Percentiles rank a stretch among this genome's conserved stretches.
Evolutionary conservation across 1,140 invertebrate genomes (phyloP).

Genomic region (Andricus grossulariae): DNA sequence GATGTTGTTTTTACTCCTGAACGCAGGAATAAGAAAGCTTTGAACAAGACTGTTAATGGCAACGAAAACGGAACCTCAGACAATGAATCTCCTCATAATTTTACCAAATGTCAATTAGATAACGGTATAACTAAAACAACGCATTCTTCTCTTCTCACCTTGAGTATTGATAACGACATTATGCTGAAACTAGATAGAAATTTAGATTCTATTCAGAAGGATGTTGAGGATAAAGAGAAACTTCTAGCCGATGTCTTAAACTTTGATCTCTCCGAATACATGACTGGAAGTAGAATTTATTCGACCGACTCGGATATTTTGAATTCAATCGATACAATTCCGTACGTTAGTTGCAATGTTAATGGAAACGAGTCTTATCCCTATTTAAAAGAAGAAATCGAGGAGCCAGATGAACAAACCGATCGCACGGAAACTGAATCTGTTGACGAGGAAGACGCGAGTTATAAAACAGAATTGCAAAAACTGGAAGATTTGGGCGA

Average conservation of each 20-base stretch:
- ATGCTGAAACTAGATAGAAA: slow-evolving; percentile 71
- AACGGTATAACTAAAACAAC: slow-evolving; percentile 44
- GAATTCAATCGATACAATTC: slow-evolving; percentile 46
- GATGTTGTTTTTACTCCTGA: slow-evolving; percentile 78
- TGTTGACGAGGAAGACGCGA: slow-evolving; percentile 62
- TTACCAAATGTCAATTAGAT: slow-evolving; percentile 34
- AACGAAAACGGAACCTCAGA: slow-evolving; percentile 9
- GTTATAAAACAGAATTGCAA: slow-evolving; percentile 66
- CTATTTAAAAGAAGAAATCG: slow-evolving; percentile 29
- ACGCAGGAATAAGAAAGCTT: slow-evolving; percentile 70
- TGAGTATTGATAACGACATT: slow-evolving; percentile 70
- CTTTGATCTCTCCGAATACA: slow-evolving; percentile 73
- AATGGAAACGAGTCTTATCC: slow-evolving; percentile 5
- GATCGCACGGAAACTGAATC: slow-evolving; percentile 48
- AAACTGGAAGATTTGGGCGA: slow-evolving; percentile 65
- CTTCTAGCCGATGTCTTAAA: slow-evolving; percentile 74
- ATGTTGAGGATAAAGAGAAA: slow-evolving; percentile 77
- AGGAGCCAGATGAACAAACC: slow-evolving; percentile 30
- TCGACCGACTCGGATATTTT: slow-evolving; percentile 41
- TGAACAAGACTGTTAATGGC: slow-evolving; percentile 39
- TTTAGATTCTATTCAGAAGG: slow-evolving; percentile 75
- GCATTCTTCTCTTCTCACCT: slow-evolving; percentile 66
- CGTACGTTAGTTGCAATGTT: slow-evolving; percentile 49
- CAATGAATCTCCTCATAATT: slow-evolving; percentile 8
- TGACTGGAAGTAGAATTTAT: slow-evolving; percentile 60